phyloP scores from a whole-genome alignment of 2,113 vertebrate species.

The Perognathus longimembris region DNA sequence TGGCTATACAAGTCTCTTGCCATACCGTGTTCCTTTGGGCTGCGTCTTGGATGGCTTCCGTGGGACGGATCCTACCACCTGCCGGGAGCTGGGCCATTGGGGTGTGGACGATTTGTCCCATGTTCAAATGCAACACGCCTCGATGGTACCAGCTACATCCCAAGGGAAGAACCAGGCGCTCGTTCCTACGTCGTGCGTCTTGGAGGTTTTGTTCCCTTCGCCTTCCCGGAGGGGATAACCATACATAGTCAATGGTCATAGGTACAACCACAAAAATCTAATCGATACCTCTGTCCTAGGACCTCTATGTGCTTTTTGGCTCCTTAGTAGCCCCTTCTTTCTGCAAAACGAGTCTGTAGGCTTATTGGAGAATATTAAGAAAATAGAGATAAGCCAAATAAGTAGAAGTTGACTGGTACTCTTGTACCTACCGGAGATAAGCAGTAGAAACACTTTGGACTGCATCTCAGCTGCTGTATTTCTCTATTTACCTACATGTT shows the following conservation, averaged over 20 bases:
- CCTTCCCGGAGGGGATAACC: not conserved
- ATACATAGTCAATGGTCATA: not conserved
- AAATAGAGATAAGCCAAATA: not conserved
- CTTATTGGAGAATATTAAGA: slow-evolving; percentile 1
- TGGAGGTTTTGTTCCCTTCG: not conserved
- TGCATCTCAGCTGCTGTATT: not conserved
- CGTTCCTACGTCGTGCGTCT: not conserved
- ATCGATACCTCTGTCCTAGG: not conserved
- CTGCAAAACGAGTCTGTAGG: not conserved
- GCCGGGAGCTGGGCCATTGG: too few relatives aligned
- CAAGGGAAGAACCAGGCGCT: too few relatives aligned
- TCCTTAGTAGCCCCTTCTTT: not conserved
- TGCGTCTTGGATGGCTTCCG: not conserved
- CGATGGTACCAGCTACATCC: not conserved
- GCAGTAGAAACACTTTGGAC: not conserved
- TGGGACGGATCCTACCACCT: not conserved
- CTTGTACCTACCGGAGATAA: not conserved
- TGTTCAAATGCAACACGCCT: not conserved
- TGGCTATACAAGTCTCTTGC: not conserved
- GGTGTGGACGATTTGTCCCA: not conserved
- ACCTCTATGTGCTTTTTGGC: not conserved
- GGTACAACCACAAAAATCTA: not conserved
- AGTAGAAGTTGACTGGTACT: not conserved
- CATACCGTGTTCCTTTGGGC: not conserved
- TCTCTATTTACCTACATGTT: not conserved